Conservation (phyloP, 1,140 invertebrate species). For the Neodiprion fabricii region DNA sequence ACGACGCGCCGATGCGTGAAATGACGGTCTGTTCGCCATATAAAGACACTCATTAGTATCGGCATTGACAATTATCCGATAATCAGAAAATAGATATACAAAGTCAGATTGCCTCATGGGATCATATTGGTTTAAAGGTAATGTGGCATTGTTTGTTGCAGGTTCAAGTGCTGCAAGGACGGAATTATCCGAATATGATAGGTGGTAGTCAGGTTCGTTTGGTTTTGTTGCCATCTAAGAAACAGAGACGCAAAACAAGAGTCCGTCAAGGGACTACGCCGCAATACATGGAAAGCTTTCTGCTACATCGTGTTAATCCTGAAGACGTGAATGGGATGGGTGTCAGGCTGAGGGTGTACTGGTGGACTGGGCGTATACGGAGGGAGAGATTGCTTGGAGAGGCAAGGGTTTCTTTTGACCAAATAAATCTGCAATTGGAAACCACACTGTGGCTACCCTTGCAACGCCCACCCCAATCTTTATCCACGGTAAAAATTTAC, state of each 20-base stretch:
- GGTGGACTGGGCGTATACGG: slow-evolving; percentile 77
- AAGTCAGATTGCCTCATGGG: too few species aligned
- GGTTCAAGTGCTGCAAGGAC: slow-evolving; percentile 85
- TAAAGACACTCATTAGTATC: neutral
- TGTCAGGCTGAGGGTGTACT: slow-evolving; percentile 85
- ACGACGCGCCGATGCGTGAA: slow-evolving; percentile 86
- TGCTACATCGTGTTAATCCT: slow-evolving; percentile 89
- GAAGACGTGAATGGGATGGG: slow-evolving; percentile 93
- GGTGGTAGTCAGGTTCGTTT: slow-evolving; percentile 84
- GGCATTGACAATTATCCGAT: too few species aligned
- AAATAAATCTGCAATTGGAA: slow-evolving; percentile 86
- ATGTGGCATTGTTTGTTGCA: slow-evolving; percentile 21
- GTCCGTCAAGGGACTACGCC: slow-evolving; percentile 87
- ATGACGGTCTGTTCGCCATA: slow-evolving; percentile 72
- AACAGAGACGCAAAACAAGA: slow-evolving; percentile 92
- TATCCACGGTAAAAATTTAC: neutral
- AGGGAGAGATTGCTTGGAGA: slow-evolving; percentile 92
- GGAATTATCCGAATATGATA: slow-evolving; percentile 77
- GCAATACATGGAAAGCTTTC: slow-evolving; percentile 91
- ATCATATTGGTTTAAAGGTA: neutral
- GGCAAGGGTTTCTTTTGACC: slow-evolving; percentile 84
- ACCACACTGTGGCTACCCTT: slow-evolving; percentile 89
- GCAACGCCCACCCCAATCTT: slow-evolving; percentile 79
- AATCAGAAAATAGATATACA: neutral
- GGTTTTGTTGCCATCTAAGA: slow-evolving; percentile 86